A percentile compares a stretch with the other conserved stretches of the same genome.
Conservation (phyloP, 2,888 invertebrate genomes). For the Prosapia bicincta region DNA sequence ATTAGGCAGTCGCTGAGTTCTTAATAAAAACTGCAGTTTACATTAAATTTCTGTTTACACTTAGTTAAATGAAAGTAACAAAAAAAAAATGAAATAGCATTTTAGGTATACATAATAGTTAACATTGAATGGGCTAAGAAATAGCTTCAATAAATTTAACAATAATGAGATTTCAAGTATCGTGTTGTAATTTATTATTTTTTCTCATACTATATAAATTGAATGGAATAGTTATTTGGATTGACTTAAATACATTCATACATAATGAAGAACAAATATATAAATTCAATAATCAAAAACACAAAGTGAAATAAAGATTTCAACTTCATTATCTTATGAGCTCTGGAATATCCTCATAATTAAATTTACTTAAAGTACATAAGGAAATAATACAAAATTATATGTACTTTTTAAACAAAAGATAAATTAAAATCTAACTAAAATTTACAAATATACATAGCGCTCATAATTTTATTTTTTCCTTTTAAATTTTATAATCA, state of each 20-base stretch:
- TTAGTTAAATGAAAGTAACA: background rate
- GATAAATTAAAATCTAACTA: slow-evolving; percentile 2
- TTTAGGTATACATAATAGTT: no score
- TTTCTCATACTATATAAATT: background rate
- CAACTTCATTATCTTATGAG: background rate
- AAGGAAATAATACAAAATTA: background rate
- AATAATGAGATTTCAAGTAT: background rate
- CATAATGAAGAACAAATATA: background rate
- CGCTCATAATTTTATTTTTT: no score
- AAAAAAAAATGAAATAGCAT: background rate
- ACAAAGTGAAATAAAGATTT: background rate
- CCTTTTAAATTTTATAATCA: background rate
- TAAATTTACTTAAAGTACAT: no score
- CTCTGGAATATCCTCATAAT: no score
- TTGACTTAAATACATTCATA: background rate
- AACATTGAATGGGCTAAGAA: no score
- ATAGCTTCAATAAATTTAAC: background rate
- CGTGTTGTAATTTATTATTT: background rate
- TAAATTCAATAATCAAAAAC: background rate
- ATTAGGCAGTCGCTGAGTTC: slow-evolving; percentile 16
- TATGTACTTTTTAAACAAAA: background rate
- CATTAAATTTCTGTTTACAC: background rate
- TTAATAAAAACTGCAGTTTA: background rate
- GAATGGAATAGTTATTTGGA: background rate
- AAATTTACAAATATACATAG: slow-evolving; percentile 2